These are phyloP conservation scores for Drosophila ambigua DNA, from an alignment of 1,140 invertebrate species.

Conservation along the genomic window DNA sequence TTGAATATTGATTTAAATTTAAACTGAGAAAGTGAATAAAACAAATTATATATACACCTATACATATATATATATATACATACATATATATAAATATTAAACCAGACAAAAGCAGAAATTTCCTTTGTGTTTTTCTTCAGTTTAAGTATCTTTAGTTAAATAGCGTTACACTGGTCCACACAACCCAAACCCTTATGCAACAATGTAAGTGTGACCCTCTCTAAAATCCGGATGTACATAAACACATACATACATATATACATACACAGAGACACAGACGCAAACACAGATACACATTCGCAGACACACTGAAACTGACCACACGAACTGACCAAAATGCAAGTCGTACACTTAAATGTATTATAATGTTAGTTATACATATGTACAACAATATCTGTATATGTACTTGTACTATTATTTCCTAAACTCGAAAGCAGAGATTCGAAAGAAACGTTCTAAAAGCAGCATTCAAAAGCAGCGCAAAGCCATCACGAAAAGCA, in stretches of 20 bases:
- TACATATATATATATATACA: slow-evolving; percentile 33
- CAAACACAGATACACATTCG: slow-evolving; percentile 27
- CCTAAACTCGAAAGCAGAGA: slow-evolving; percentile 4
- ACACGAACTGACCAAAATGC: slow-evolving; percentile 72
- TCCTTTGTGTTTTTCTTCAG: slow-evolving; percentile 64
- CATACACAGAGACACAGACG: slow-evolving; percentile 2
- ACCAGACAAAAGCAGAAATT: slow-evolving; percentile 56
- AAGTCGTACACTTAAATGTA: slow-evolving; percentile 52
- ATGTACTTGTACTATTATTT: slow-evolving; percentile 33
- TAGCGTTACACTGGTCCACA: slow-evolving; percentile 42
- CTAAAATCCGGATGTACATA: slow-evolving; percentile 63
- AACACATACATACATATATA: no score
- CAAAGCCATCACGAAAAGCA: slow-evolving; percentile 77
- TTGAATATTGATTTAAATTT: slow-evolving; percentile 82
- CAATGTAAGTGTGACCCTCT: slow-evolving; percentile 41
- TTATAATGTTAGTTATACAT: slow-evolving; percentile 44
- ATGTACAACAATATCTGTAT: slow-evolving; percentile 25
- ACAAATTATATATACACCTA: slow-evolving; percentile 69
- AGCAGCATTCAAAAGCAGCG: slow-evolving; percentile 65
- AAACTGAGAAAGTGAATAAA: slow-evolving; percentile 73
- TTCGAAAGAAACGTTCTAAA: slow-evolving; percentile 51
- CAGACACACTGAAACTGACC: slow-evolving; percentile 52
- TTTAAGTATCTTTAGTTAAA: slow-evolving; percentile 53
- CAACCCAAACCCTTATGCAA: slow-evolving; percentile 10
- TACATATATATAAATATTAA: slow-evolving; percentile 68